Evolutionary conservation across 1,140 invertebrate species (phyloP), one percentile per base, ranked within the genome.

Genomic region (Zophobas atratus): DNA sequence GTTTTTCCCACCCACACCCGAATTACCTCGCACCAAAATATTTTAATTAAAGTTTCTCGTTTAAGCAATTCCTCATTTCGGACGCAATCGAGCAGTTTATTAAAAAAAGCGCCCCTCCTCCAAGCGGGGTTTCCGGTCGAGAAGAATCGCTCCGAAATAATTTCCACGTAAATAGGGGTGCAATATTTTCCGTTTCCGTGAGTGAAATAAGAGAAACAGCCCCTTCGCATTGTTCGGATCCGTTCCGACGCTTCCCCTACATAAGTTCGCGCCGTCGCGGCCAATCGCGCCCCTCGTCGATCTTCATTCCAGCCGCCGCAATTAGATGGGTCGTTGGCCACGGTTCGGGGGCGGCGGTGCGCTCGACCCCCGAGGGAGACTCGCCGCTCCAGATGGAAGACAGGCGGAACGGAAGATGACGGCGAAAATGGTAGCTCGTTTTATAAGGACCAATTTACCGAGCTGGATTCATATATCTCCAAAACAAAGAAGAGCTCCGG

Each of bases 271-370:
- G 75, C 75, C 67, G 63, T 71, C 67, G 70, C 75, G 81, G 79
- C 81, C 80, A 81, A 81, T 81, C 75, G 80, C 79, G 74, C 76
- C 60, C 84, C 85, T 81, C 81, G 79, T 81, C 77, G 81, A 83
- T 83, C 80, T 81, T 91, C 89, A 90, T 91, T 90, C 86, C 86
- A 86, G 87, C 85, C 86, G 87, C 87, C 88, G 87, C 89, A 91
- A 91, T 91, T 91, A 91, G 89, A 90, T 88, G 89, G 89, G 87
- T 90, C 89, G 89, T 89, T 89, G 89, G 86, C 86, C 88, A 87
- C 87, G 86, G 56, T 77, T 77, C 76, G 57, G 73, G 78, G 78
- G 77, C 73, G 71, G 72, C 60, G 49, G 72, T 70, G 49, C 76
- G 63, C 76, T 20, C 20, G 20, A 20, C 80, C 76, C 79, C 76